Conservation (phyloP, 2,888 invertebrate species). For the Athalia circularis region DNA sequence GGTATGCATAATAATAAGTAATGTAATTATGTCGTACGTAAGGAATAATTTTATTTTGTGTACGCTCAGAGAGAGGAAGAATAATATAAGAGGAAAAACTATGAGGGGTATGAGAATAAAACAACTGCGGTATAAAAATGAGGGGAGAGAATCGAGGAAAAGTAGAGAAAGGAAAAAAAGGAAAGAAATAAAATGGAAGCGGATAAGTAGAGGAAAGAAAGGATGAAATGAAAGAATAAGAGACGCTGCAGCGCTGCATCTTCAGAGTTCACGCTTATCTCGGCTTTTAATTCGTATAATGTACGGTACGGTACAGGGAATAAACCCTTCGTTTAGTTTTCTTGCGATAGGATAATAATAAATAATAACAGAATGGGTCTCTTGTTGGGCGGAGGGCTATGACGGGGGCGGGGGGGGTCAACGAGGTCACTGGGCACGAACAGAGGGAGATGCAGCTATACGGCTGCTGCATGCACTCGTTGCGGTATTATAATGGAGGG, state of each 20-base stretch:
- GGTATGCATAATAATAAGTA: too few species aligned
- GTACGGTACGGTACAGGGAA: slow-evolving; percentile 44
- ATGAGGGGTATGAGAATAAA: too few species aligned
- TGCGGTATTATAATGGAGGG: too few species aligned
- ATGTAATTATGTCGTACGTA: too few species aligned
- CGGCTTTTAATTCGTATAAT: slow-evolving; percentile 28
- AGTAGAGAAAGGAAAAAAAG: slow-evolving; percentile 51
- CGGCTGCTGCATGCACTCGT: slow-evolving; percentile 46
- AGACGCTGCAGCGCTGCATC: background rate
- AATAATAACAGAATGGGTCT: slow-evolving; percentile 69
- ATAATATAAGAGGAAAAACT: too few species aligned
- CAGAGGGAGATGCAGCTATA: slow-evolving; percentile 52
- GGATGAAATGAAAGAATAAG: slow-evolving; percentile 15
- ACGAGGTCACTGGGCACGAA: slow-evolving; percentile 63
- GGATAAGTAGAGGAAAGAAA: slow-evolving; percentile 27
- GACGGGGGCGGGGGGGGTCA: slow-evolving; percentile 44
- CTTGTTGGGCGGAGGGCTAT: slow-evolving; percentile 57
- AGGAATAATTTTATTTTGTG: too few species aligned
- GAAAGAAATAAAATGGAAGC: background rate
- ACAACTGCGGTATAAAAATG: slow-evolving; percentile 29
- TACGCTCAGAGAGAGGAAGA: too few species aligned
- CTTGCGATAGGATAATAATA: slow-evolving; percentile 62
- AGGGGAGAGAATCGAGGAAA: slow-evolving; percentile 49
- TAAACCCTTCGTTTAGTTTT: slow-evolving; percentile 58
- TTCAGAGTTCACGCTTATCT: slow-evolving; percentile 12